Base-by-base conservation (phyloP, 92 coral and sea anemone species). In the Palythoa heliodiscus region DNA sequence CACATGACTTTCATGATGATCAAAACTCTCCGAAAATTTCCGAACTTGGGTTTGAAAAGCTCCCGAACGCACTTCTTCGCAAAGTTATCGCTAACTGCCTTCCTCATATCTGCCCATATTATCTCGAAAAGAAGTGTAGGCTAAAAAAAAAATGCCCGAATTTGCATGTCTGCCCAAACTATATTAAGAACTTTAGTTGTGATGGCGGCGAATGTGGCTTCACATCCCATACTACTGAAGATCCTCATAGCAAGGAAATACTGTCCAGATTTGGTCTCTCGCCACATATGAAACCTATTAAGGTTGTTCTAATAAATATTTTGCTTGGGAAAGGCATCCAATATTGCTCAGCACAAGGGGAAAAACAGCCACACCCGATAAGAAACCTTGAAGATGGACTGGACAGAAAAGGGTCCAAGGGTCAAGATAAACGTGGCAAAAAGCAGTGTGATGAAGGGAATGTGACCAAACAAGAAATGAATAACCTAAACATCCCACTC, bases 141-240 rank as follows among this genome's bases (percentile, higher is more conserved):
- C 19, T 3, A 70, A 39, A 37, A 47, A 37, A 53, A 24, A 68
- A 19, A 1, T 89, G 91, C 58, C 52, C 47, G n/a, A 84, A 77
- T 6, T 72, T 89, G 22, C 91, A 89, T 47, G 54, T 89, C 14
- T 89, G 91, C 47, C 82, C 91, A 47, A 50, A 70, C 19, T 78
- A 69, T 52, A 79, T 85, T 35, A 47, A 60, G 35, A 57, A 23
- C 38, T 47, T 24, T 7, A 22, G 19, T 1, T 89, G 91, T 43
- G 88, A 50, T 52, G 82, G 82, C 23, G 69, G 52, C 47, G 20
- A 8, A 63, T 70, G 86, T 50, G n/a, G 79, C 14, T 86, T 69
- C 39, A 11, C 3, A 3, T 78, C 88, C 24, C 91, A 89, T 73
- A 80, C 19, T 50, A 39, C 52, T 15, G 57, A 58, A 50, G 75